A percentile compares a stretch with the other conserved stretches of the same genome.
phyloP scores from a whole-genome alignment of 1,140 invertebrate species.

The Halictus rubicundus region DNA sequence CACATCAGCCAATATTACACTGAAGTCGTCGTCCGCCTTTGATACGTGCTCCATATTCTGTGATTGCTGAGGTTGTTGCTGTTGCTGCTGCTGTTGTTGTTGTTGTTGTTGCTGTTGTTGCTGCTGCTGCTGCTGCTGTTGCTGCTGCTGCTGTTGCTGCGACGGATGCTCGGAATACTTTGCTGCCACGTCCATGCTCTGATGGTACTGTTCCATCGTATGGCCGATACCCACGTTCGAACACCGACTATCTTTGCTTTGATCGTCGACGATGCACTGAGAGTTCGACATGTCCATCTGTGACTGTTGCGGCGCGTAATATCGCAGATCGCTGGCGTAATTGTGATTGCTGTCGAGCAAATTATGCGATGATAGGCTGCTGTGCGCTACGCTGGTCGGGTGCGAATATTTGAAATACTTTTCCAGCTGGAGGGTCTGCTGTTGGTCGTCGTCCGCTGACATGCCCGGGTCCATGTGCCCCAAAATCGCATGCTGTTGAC shows the following conservation, averaged over 20 bases:
- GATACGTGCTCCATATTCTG: slow-evolving; percentile 79
- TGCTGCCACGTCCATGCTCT: slow-evolving; percentile 69
- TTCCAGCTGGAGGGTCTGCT: slow-evolving; percentile 77
- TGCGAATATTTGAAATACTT: slow-evolving; percentile 81
- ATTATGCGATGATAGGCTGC: slow-evolving; percentile 72
- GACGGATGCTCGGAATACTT: slow-evolving; percentile 79
- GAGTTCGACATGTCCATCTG: slow-evolving; percentile 73
- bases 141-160: slow-evolving; percentile 73
- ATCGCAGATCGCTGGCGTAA: slow-evolving; percentile 79
- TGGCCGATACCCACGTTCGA: slow-evolving; percentile 68
- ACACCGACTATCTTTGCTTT: slow-evolving; percentile 73
- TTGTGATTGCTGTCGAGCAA: slow-evolving; percentile 80
- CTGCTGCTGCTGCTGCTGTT: slow-evolving; percentile 71
- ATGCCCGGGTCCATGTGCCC: slow-evolving; percentile 72
- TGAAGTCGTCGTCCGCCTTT: slow-evolving; percentile 90
- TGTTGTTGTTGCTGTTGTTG: slow-evolving; percentile 75
- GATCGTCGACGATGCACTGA: slow-evolving; percentile 77
- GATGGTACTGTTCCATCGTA: slow-evolving; percentile 75
- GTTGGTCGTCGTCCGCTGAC: slow-evolving; percentile 74
- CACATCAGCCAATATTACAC: slow-evolving; percentile 91
- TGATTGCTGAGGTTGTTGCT: slow-evolving; percentile 76
- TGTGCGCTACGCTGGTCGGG: slow-evolving; percentile 71
- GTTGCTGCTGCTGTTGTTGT: slow-evolving; percentile 74
- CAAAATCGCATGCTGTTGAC: slow-evolving; percentile 68
- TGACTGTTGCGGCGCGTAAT: slow-evolving; percentile 71